These are phyloP conservation scores for Spodoptera litura DNA, from an alignment of 1,140 invertebrate species.

Conservation along the genomic window DNA sequence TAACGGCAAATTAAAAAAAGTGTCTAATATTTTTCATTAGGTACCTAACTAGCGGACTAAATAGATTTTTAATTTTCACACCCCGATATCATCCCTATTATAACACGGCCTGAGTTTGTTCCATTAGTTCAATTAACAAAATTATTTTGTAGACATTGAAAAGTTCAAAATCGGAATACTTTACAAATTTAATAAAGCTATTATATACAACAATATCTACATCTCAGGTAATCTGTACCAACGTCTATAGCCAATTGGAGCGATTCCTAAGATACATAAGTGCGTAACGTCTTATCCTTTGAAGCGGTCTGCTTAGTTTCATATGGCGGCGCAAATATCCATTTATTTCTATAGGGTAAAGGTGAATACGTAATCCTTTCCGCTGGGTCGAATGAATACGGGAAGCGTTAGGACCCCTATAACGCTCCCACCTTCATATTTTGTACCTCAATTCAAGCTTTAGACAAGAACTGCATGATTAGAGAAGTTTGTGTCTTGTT, in stretches of 20 bases:
- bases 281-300: neutral
- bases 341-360: slow-evolving; percentile 44
- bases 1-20: no score
- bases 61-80: no score
- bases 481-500: slow-evolving; percentile 8
- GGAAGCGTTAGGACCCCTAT: slow-evolving; percentile 28
- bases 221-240: no score
- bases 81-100: no score
- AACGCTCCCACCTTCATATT: slow-evolving; percentile 30
- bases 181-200: no score
- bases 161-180: no score
- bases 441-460: slow-evolving; percentile 29
- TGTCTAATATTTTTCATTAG: no score
- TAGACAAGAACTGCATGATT: slow-evolving; percentile 24
- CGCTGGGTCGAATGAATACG: slow-evolving; percentile 24
- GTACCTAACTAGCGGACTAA: no score
- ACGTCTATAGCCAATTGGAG: neutral
- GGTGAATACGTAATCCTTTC: slow-evolving; percentile 38
- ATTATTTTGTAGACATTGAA: no score
- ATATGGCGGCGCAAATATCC: slow-evolving; percentile 36
- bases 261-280: neutral
- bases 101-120: no score
- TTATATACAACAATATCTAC: no score
- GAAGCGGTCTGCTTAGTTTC: slow-evolving; percentile 6
- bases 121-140: no score